Conservation (phyloP, 2,113 vertebrate genomes). For the Erythrolamprus reginae region DNA sequence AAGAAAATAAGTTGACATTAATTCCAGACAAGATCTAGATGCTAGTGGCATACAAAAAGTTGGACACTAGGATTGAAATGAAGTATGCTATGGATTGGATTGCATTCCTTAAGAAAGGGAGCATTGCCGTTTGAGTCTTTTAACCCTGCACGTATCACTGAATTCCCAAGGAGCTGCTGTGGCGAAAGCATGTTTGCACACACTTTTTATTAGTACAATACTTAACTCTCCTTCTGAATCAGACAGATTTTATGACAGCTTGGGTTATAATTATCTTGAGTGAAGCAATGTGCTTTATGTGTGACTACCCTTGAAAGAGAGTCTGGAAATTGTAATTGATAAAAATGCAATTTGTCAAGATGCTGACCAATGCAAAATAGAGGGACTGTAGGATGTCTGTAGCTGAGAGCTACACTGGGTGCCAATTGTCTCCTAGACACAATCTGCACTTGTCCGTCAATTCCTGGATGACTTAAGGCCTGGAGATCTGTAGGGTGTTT, state of each 20-base stretch:
- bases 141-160: background rate
- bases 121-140: background rate
- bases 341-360: background rate
- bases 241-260: background rate
- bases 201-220: background rate
- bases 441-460: background rate
- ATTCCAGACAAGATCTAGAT: background rate
- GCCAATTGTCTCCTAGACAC: background rate
- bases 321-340: background rate
- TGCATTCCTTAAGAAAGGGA: background rate
- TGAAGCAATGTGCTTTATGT: background rate
- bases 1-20: background rate
- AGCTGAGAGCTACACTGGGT: background rate
- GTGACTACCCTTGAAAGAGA: background rate
- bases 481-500: background rate
- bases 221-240: background rate
- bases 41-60: background rate
- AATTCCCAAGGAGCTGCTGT: background rate
- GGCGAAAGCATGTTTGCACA: background rate
- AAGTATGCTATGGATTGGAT: background rate
- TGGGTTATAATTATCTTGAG: background rate
- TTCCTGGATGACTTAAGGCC: background rate
- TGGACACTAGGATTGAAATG: background rate
- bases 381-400: background rate
- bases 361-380: background rate